Base-by-base conservation (phyloP, 2,888 invertebrate genomes). In the Drosophila neoperkinsi region DNA sequence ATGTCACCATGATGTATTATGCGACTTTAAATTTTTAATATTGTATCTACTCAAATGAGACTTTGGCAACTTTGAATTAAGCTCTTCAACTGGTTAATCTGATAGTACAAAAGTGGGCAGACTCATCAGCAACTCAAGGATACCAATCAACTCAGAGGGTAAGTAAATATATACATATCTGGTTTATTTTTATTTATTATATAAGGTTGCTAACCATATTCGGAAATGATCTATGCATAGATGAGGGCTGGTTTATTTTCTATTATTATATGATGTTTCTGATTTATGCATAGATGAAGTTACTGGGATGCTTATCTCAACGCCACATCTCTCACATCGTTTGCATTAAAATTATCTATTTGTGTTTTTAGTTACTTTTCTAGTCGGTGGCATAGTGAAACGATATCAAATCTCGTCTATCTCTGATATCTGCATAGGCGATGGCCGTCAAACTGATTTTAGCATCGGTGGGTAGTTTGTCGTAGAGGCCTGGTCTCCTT, bases 391-490 rank as follows among this genome's bases (percentile, higher is more conserved):
- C n/a, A 52, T 49, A 71, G 11, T 41, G 52, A 41, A 43, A 33
- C 18, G 46, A 6, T 25, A 38, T n/a, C 1, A 36, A 4, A 9
- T 59, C 36, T 3, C 4, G 43, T 11, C 2, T 55, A 13, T 65
- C 53, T 55, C 74, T 57, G 4, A 60, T 11, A 13, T 50, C 46
- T 4, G 63, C 68, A 56, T 63, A 77, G 1, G 18, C 31, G 3
- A 11, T 4, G 10, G 71, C 38, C 2, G 71, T 71, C 10, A 75
- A 5, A 10, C 34, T 25, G 3, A 76, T 43, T 34, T 52, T 16
- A 25, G 58, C 33, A 4, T 60, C 33, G 6, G 11, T 33, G 6
- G 75, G 71, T 28, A 76, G 50, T 13, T n/a, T 3, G 7, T 62
- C 21, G 10, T 60, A 75, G 3, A 57, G 43, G 1, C 75, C 62